A percentile compares a stretch with the other conserved stretches of the same genome.
Evolutionary conservation across 2,797 vertebrate genomes (phyloP).

Genomic region (Ctenosaura bakeri): DNA sequence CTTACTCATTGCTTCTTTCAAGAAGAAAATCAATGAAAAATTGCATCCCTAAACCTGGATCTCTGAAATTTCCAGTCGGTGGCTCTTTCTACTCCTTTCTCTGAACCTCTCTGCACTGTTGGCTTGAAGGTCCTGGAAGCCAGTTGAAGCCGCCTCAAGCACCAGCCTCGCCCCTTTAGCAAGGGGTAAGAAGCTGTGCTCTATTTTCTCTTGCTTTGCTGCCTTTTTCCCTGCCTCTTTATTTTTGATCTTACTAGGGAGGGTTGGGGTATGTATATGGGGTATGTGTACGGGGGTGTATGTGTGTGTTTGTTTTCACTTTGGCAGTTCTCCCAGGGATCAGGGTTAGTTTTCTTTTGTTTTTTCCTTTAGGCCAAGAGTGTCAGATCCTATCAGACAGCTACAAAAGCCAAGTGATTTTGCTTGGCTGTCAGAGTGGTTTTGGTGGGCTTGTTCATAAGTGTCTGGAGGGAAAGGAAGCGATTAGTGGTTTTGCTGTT

Average conservation of each 20-base stretch:
- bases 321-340: conserved; percentile 24
- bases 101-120: too few relatives aligned
- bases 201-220: background rate
- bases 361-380: conserved; percentile 12
- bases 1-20: too few relatives aligned
- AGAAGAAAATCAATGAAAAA: too few relatives aligned
- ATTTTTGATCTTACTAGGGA: background rate
- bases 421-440: conserved; percentile 18
- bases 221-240: background rate
- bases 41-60: too few relatives aligned
- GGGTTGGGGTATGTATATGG: background rate
- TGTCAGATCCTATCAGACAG: conserved; percentile 21
- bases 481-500: conserved; percentile 42
- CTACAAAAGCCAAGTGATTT: conserved; percentile 8
- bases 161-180: background rate
- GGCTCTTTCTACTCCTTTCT: too few relatives aligned
- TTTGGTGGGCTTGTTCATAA: conserved; percentile 47
- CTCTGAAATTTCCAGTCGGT: too few relatives aligned
- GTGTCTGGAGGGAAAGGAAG: conserved; percentile 34
- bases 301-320: background rate
- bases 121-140: too few relatives aligned
- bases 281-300: background rate
- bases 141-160: background rate
- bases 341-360: background rate
- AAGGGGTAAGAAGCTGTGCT: background rate